A percentile compares a stretch with the other conserved stretches of the same genome.
phyloP scores from a whole-genome alignment of 2,113 vertebrate genomes.

The Otis tarda region DNA sequence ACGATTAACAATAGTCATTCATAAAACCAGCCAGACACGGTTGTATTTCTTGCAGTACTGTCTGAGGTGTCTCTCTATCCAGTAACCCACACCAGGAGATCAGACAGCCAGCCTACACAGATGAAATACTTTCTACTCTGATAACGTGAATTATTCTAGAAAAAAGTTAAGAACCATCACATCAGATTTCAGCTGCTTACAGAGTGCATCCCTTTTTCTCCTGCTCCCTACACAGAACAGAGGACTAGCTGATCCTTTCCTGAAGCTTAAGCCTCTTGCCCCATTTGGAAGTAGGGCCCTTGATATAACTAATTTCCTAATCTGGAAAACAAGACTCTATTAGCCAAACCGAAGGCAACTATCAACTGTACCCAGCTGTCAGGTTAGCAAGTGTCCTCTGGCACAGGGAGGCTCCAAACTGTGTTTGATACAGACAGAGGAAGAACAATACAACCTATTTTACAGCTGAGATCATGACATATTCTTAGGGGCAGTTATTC shows the following conservation, averaged over 20 bases:
- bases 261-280: background rate
- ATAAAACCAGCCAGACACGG: background rate
- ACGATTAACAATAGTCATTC: background rate
- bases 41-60: background rate
- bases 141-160: background rate
- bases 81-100: background rate
- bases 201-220: background rate
- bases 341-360: background rate
- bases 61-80: background rate
- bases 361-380: background rate
- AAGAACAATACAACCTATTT: conserved; percentile 25
- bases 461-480: conserved; percentile 7
- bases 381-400: background rate
- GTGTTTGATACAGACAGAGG: background rate
- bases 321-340: background rate
- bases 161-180: background rate
- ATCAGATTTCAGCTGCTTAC: background rate
- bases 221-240: background rate
- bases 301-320: background rate
- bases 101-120: background rate
- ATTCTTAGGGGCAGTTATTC: background rate
- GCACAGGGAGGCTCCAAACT: background rate
- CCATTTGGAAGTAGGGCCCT: background rate
- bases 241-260: background rate
- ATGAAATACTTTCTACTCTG: background rate